Evolutionary conservation across 2,113 vertebrate species (phyloP), one percentile per base, ranked within the genome.

Genomic region (Sebastes fasciatus): DNA sequence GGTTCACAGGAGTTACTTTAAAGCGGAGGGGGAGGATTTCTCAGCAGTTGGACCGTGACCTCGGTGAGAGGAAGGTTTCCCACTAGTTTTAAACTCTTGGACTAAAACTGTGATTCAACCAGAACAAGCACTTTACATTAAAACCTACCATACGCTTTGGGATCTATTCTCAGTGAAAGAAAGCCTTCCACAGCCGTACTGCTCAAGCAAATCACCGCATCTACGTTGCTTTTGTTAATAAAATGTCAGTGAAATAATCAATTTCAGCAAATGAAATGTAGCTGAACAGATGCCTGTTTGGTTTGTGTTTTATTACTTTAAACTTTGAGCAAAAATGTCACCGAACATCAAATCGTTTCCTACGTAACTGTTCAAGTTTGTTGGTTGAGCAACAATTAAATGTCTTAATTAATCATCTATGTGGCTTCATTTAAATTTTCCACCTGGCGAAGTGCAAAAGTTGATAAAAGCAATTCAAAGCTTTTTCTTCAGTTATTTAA

Each of bases 1-100:
- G 46, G 45, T 66, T 73, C 54, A 61, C 23, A 61, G 42, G 68
- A 80, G 57, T 16, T 75, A 70, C 54, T 57, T 70, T 58, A 57
- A 58, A 48, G 26, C 65, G 3, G 34, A 14, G 19, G 4, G 19
- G 48, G 54, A 57, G 45, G 17, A 49, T 54, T 63, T 42, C 43
- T 72, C 13, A 42, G 60, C 46, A 26, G n/a, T 23, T 52, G 34
- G 54, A 55, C 42, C 21, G 42, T 52, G 46, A 51, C 45, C 42
- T 61, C 9, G 46, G 69, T 63, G 26, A 70, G n/a, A 46, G 21
- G 54, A n/a, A 60, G 19, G 58, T 66, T 52, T 58, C 43, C 71
- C 43, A 26, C 11, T 16, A 21, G 1, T 21, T 45, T 62, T 21
- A 17, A 14, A 58, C 14, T 1, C 11, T 54, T 26, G 46, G 16